phyloP scores from a whole-genome alignment of 2,888 invertebrate species.

The Hydrotaea diabolus region DNA sequence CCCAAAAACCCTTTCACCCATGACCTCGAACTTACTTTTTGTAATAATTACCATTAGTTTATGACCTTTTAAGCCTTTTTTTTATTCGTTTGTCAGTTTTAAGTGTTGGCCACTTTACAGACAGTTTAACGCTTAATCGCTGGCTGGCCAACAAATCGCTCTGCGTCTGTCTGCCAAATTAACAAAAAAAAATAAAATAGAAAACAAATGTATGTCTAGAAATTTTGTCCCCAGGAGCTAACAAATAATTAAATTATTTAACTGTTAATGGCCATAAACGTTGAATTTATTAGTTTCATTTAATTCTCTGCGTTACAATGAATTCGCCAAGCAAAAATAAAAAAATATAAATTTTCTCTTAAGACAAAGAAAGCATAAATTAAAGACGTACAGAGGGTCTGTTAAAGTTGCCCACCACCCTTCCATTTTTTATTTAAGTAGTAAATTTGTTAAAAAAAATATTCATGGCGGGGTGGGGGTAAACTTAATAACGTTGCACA shows the following conservation, averaged over 20 bases:
- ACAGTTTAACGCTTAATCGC: background rate
- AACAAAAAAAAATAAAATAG: too few species aligned
- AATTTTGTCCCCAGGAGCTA: background rate
- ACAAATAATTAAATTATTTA: slow-evolving; percentile 1
- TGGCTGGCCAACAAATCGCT: background rate
- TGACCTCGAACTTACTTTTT: too few species aligned
- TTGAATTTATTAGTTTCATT: slow-evolving; percentile 22
- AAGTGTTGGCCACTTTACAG: background rate
- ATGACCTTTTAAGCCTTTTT: too few species aligned
- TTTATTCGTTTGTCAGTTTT: too few species aligned
- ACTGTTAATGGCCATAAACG: slow-evolving; percentile 22
- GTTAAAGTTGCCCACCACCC: too few species aligned
- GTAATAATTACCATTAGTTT: too few species aligned
- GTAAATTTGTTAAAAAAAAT: background rate
- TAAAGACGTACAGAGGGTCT: background rate
- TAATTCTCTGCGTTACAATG: background rate
- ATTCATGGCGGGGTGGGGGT: background rate
- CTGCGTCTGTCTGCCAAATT: too few species aligned
- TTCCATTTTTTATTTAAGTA: background rate
- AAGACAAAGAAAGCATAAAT: background rate
- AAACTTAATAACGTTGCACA: background rate
- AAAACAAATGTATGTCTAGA: too few species aligned
- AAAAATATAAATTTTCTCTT: background rate
- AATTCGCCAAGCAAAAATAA: background rate
- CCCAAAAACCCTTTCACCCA: too few species aligned